Conservation (phyloP, 2,888 invertebrate species). For the Leptinotarsa juncta region DNA sequence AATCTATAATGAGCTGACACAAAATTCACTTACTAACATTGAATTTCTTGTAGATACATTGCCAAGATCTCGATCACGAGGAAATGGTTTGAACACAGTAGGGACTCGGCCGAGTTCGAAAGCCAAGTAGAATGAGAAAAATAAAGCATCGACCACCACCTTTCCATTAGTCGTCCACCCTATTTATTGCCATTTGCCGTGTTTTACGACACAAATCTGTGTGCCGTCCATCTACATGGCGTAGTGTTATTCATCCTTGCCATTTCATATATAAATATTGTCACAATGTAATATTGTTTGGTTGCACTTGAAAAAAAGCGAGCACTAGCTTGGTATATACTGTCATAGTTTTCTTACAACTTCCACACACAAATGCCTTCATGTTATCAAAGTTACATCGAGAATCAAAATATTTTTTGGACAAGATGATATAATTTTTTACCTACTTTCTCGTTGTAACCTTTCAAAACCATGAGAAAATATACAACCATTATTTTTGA, state of each 20-base stretch:
- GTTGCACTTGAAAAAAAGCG: conserved; percentile 45
- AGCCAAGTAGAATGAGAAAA: conserved; percentile 63
- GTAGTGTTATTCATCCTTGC: conserved; percentile 55
- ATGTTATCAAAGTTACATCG: conserved; percentile 40
- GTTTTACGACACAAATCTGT: conserved; percentile 55
- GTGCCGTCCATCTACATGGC: conserved; percentile 64
- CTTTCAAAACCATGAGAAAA: conserved; percentile 32
- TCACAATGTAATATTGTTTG: conserved; percentile 42
- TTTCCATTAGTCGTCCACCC: conserved; percentile 63
- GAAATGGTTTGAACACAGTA: conserved; percentile 81
- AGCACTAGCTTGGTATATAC: conserved; percentile 36
- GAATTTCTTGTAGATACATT: conserved; percentile 70
- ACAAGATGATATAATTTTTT: conserved; percentile 44
- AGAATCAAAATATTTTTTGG: conserved; percentile 46
- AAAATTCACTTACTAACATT: neutral
- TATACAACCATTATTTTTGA: conserved; percentile 25
- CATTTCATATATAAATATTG: conserved; percentile 50
- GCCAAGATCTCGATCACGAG: conserved; percentile 84
- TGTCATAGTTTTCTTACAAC: conserved; percentile 33
- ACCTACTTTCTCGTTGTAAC: conserved; percentile 41
- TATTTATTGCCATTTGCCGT: conserved; percentile 56
- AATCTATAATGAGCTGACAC: too few relatives aligned
- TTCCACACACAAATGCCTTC: conserved; percentile 42
- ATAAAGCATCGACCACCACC: conserved; percentile 47
- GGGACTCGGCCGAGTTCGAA: conserved; percentile 71